Evolutionary conservation across 2,113 vertebrate genomes (phyloP), one percentile per base, ranked within the genome.

Genomic region (Thryonomys swinderianus): DNA sequence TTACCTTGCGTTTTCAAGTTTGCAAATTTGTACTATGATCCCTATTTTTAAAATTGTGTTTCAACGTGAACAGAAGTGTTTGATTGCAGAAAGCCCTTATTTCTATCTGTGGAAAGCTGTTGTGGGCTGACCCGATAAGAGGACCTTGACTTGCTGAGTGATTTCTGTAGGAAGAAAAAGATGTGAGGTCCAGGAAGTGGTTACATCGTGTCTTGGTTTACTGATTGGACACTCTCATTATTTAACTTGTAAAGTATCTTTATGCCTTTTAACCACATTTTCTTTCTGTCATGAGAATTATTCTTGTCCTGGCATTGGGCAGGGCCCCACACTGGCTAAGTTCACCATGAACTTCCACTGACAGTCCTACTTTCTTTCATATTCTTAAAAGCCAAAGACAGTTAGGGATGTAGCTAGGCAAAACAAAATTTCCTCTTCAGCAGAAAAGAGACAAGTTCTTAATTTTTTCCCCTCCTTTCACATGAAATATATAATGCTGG

Each of bases 331-430:
- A 40, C 40, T 69, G 32, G 2, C 73, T 80, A 55, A 86, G 7
- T 55, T 8, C 0, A 7, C 27, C 45, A 34, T 13, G 34, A n/a
- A 78, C n/a, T 25, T 73, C 34, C 20, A 78, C 8, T 20, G 21
- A 34, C n/a, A 87, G 11, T 18, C 32, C 9, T 80, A 61, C 74
- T 86, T 71, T 85, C 32, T 88, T 21, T 85, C 85, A 61, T 14
- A 51, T 21, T 96, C n/a, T 83, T 78, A 66, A 81, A 89, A 86
- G n/a, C 64, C 55, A 93, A 93, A 90, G 23, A n/a, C 48, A 76
- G 51, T 85, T 84, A 84, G 20, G 76, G 25, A 55, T 85, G n/a
- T n/a, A 88, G 74, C 7, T 61, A 86, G 90, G 48, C 4, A 89
- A 93, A 93, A 76, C 27, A 48, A 88, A 37, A 86, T 62, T 90